These are phyloP conservation scores for Picathartes gymnocephalus DNA, from an alignment of 2,113 vertebrate genomes.

Conservation along the genomic window DNA sequence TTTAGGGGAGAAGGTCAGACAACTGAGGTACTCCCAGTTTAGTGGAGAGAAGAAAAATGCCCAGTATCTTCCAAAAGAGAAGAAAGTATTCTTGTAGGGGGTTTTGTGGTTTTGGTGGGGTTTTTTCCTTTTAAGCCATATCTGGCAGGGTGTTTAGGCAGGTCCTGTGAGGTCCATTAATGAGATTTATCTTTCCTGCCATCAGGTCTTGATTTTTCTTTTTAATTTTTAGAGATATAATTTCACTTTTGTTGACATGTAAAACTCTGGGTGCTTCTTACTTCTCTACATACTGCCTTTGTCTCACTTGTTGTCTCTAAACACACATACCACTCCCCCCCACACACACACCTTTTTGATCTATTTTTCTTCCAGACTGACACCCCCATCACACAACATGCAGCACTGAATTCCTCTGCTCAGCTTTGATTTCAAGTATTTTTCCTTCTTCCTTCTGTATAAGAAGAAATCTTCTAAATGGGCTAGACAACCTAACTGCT, in stretches of 20 bases:
- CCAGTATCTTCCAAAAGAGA: neutral
- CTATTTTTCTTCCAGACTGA: neutral
- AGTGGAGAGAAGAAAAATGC: neutral
- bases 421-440: neutral
- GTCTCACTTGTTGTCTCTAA: neutral
- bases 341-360: neutral
- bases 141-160: accelerated
- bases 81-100: neutral
- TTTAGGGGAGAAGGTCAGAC: neutral
- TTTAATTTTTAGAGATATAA: neutral
- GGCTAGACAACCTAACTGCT: neutral
- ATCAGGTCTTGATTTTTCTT: neutral
- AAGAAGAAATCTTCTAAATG: neutral
- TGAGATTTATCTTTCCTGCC: neutral
- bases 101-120: neutral
- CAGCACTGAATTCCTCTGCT: neutral
- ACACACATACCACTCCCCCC: neutral
- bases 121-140: neutral
- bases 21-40: neutral
- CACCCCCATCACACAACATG: neutral
- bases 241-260: neutral
- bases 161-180: neutral
- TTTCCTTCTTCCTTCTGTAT: neutral
- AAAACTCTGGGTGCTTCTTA: neutral
- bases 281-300: neutral